These are phyloP conservation scores for Ladona fulva DNA, from an alignment of 1,140 invertebrate genomes.

Conservation along the genomic window DNA sequence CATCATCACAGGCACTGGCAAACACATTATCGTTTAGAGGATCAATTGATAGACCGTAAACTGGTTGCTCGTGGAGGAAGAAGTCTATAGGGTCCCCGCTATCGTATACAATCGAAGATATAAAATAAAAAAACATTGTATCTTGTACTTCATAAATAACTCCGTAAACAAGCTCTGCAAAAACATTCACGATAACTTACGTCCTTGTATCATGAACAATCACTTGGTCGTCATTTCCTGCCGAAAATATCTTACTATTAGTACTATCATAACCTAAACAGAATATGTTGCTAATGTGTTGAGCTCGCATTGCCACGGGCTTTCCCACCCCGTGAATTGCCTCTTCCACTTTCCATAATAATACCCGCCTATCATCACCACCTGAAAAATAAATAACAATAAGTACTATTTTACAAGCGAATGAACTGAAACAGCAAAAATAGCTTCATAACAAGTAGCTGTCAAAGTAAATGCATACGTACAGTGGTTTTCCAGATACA, in stretches of 20 bases:
- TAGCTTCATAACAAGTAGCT: too few relatives aligned
- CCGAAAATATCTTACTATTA: conserved; percentile 78
- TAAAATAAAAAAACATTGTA: conserved; percentile 20
- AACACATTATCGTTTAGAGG: conserved; percentile 74
- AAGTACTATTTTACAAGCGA: conserved; percentile 1
- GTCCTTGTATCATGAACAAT: conserved; percentile 74
- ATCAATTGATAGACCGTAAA: conserved; percentile 80
- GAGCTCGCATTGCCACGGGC: conserved; percentile 55
- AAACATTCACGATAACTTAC: conserved; percentile 42
- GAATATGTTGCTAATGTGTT: conserved; percentile 89
- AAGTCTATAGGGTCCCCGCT: conserved; percentile 63
- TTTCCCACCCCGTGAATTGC: conserved; percentile 52
- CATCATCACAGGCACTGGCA: conserved; percentile 84
- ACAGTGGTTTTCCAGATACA: too few relatives aligned
- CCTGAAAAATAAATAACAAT: conserved; percentile 42
- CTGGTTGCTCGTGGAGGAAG: conserved; percentile 76
- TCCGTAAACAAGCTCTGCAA: background rate
- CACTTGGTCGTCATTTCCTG: conserved; percentile 89
- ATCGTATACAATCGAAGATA: conserved; percentile 26
- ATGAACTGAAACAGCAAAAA: too few relatives aligned
- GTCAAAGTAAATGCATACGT: too few relatives aligned
- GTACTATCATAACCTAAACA: conserved; percentile 74
- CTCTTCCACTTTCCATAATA: conserved; percentile 79
- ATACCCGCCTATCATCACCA: conserved; percentile 82
- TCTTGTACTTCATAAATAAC: background rate